Conservation (phyloP, 2,888 invertebrate species). For the Rhodophaea formosa region DNA sequence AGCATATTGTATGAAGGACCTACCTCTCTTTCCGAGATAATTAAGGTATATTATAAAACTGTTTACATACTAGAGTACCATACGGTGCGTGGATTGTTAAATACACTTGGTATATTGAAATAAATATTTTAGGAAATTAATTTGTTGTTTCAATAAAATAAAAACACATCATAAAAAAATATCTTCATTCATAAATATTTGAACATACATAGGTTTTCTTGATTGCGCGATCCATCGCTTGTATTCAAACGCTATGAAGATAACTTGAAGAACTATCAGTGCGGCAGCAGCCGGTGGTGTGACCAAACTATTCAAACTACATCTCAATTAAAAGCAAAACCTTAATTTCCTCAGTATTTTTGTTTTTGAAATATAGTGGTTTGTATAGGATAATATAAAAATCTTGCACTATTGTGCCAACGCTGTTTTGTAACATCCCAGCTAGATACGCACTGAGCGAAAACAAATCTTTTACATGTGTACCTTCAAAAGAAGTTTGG, state of each 20-base stretch:
- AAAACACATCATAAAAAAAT: slow-evolving; percentile 19
- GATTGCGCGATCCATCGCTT: slow-evolving; percentile 1
- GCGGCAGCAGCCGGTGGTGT: background rate
- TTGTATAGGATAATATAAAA: background rate
- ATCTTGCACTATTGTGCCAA: background rate
- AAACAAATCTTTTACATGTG: background rate
- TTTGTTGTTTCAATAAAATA: slow-evolving; percentile 29
- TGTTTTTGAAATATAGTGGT: background rate
- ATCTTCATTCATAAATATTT: slow-evolving; percentile 22
- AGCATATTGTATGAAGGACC: slow-evolving; percentile 43
- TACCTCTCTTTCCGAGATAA: slow-evolving; percentile 48
- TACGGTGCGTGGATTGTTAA: slow-evolving; percentile 65
- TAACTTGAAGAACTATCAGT: background rate
- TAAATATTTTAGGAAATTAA: slow-evolving; percentile 62
- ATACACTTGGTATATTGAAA: slow-evolving; percentile 58
- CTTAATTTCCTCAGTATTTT: background rate
- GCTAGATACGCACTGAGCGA: background rate
- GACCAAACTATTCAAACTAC: background rate
- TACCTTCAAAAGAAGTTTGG: slow-evolving; percentile 5
- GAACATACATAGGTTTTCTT: background rate
- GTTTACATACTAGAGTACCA: slow-evolving; percentile 55
- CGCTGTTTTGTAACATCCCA: background rate
- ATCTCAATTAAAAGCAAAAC: background rate
- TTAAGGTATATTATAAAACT: slow-evolving; percentile 31
- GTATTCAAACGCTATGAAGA: background rate